These are phyloP conservation scores for Leptogaster cylindrica DNA, from an alignment of 2,888 invertebrate species.

Conservation along the genomic window DNA sequence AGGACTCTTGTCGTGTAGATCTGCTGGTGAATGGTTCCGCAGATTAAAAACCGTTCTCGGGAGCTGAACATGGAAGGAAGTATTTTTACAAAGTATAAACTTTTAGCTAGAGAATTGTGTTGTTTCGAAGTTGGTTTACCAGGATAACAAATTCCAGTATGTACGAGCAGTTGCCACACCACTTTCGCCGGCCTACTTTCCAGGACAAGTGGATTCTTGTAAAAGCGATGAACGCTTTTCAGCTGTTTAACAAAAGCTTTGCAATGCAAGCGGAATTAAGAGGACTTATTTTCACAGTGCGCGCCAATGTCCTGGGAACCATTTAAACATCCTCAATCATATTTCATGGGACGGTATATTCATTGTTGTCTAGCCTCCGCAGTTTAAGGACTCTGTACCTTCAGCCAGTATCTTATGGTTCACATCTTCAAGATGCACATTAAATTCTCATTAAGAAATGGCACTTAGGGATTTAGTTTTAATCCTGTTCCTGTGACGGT, in stretches of 20 bases:
- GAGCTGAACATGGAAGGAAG: too few species aligned
- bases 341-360: neutral
- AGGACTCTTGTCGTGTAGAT: too few species aligned
- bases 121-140: too few species aligned
- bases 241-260: conserved; percentile 2
- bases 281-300: conserved; percentile 12
- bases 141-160: neutral
- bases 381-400: neutral
- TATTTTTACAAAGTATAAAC: too few species aligned
- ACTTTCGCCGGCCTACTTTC: conserved; percentile 9
- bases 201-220: too few species aligned
- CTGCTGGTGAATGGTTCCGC: too few species aligned
- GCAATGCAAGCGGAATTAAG: conserved; percentile 8
- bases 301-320: neutral
- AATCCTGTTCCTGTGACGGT: too few species aligned
- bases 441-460: neutral
- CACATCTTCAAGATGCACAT: neutral
- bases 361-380: neutral
- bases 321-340: neutral
- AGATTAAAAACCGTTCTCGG: too few species aligned
- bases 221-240: too few species aligned
- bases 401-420: neutral
- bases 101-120: too few species aligned
- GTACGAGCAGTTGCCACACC: neutral
- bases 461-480: neutral